Base-by-base conservation (phyloP, 2,113 vertebrate genomes). In the Serilophus lunatus region DNA sequence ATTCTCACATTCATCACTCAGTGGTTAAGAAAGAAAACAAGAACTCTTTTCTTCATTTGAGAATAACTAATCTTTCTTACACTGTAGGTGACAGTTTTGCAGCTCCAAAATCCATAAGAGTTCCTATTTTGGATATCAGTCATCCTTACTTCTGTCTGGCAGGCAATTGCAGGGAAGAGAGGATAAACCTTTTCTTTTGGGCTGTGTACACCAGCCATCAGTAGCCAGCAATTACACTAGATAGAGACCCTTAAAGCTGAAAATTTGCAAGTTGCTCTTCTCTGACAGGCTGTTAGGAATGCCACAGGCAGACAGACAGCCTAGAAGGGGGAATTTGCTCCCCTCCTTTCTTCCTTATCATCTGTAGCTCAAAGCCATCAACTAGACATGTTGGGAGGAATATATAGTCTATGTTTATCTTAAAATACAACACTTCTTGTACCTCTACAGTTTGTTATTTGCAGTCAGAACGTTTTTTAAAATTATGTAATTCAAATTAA, bases 1-100 rank as follows among this genome's bases (percentile, higher is more conserved):
- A 92, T 79, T 99, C 98, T 95, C 98, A 97, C 51, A 90, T 49
- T 98, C 97, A 31, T 98, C 98, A 53, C 97, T 97, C 75, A 95
- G 96, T 91, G 77, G 90, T 47, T 53, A 79, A 90, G 90, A 3
- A 20, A 61, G 18, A 60, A 53, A 54, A 14, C 64, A 47, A 7
- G 3, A 70, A 25, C 13, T 25, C 26, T 57, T 18, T 20, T 38
- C 31, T 86, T 86, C 33, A 59, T 86, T 70, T 59, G 44, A 82
- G 47, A 78, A 26, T 15, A 80, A n/a, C 49, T 47, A 45, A 83
- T 66, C n/a, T 78, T 63, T 78, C 66, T 78, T 47, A 12, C 17
- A 6, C 40, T 16, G 33, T 45, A 36, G 71, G 49, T 60, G 31
- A 78, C 35, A 64, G 24, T 53, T 82, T 76, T 44, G 70, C 36